Evolutionary conservation across 2,888 invertebrate genomes (phyloP).

Genomic region (Rhamnusium bicolor): DNA sequence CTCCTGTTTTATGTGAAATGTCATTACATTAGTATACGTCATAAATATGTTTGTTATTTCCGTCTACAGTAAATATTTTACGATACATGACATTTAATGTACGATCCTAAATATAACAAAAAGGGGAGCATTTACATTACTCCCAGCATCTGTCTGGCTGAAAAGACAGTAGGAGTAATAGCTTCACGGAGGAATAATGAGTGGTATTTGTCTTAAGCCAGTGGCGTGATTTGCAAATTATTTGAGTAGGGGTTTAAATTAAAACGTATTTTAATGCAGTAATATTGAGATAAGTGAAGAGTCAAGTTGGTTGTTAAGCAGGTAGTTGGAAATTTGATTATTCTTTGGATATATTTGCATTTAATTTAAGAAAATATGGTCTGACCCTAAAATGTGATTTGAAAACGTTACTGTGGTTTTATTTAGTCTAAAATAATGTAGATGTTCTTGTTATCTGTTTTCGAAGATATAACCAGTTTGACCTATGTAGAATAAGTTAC

Average conservation of each 20-base stretch:
- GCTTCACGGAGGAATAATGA: conserved; percentile 35
- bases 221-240: background rate
- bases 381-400: too few species aligned
- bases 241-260: background rate
- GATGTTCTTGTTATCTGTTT: too few species aligned
- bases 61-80: conserved; percentile 33
- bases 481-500: too few species aligned
- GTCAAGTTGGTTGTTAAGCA: too few species aligned
- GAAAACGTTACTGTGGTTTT: too few species aligned
- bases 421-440: too few species aligned
- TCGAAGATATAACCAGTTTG: too few species aligned
- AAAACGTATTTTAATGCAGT: too few species aligned
- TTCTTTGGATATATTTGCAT: too few species aligned
- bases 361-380: too few species aligned
- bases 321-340: too few species aligned
- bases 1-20: conserved; percentile 26
- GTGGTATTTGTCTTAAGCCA: conserved; percentile 33
- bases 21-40: conserved; percentile 33
- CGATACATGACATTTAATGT: conserved; percentile 35
- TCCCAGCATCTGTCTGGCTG: conserved; percentile 27
- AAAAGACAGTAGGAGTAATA: conserved; percentile 34
- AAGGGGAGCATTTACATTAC: conserved; percentile 32
- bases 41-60: conserved; percentile 35
- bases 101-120: conserved; percentile 24
- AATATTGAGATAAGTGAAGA: too few species aligned